These are phyloP conservation scores for Eublepharis macularius DNA, from an alignment of 2,113 vertebrate species.

Conservation along the genomic window DNA sequence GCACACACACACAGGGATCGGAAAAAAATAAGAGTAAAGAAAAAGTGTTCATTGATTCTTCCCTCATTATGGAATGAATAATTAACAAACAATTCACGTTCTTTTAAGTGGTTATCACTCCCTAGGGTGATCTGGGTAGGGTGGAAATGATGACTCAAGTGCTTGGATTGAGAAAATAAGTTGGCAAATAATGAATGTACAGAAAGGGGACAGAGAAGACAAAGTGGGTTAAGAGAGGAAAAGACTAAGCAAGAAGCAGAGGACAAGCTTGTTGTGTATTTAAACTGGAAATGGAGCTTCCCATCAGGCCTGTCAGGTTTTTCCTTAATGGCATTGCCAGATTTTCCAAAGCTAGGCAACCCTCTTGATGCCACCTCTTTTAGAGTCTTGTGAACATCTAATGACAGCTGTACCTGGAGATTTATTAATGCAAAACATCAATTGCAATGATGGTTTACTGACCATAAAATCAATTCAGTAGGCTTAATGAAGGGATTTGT, in stretches of 20 bases:
- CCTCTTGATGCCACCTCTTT: not conserved
- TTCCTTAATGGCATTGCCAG: not conserved
- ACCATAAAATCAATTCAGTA: not conserved
- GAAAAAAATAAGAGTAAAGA: not conserved
- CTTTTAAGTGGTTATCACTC: slow-evolving; percentile 13
- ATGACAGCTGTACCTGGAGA: not conserved
- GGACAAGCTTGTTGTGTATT: slow-evolving; percentile 3
- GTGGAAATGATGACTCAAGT: slow-evolving; percentile 5
- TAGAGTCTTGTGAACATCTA: not conserved
- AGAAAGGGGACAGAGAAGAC: not conserved
- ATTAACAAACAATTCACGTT: slow-evolving; percentile 19
- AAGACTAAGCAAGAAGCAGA: not conserved
- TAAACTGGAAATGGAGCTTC: not conserved
- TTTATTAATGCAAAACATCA: not conserved
- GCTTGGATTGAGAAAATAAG: slow-evolving; percentile 6
- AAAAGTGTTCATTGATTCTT: slow-evolving; percentile 29
- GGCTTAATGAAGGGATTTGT: not conserved
- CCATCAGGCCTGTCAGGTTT: not conserved
- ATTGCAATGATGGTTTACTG: not conserved
- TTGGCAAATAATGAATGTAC: slow-evolving; percentile 9
- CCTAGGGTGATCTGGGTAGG: not conserved
- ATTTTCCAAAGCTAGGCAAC: not conserved
- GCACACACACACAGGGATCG: not conserved
- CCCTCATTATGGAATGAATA: slow-evolving; percentile 15
- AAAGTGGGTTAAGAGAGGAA: not conserved